Base-by-base conservation (phyloP, 2,888 invertebrate species). In the Xestia xanthographa region DNA sequence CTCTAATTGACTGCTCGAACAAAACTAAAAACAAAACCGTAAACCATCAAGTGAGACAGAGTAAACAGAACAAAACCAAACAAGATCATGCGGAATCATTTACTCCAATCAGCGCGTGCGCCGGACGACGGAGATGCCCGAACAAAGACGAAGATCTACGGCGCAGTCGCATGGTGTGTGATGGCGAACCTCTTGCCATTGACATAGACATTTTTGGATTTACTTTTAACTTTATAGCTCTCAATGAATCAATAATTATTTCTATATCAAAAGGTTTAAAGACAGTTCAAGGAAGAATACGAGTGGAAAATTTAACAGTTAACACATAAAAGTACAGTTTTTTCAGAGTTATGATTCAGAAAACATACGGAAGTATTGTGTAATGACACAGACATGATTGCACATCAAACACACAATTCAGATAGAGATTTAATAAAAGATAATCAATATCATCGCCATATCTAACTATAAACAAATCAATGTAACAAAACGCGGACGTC, bases 41-140 rank as follows among this genome's bases (percentile, higher is more conserved):
- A 88, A 87, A 90, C 91, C 91, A 91, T 92, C 92, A 93, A 92
- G 87, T 88, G 88, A 89, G 92, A 92, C 94, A 92, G 88, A 79
- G 92, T 93, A 94, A 95, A 94, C 92, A 93, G 94, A 94, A 90
- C 94, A 95, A 95, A 95, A 95, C 94, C 85, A 93, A 94, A 95
- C 95, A 92, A 93, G 94, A 94, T 94, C 95, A 95, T 93, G 94
- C 92, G 94, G 95, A 95, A 95, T 95, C 95, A 94, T 95, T 96
- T 95, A 95, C 95, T 94, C 92, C 94, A 94, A 95, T 94, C 94
- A 92, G 91, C 90, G 92, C 90, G 88, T 85, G 88, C 80, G 87
- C 85, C 87, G 88, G 89, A 81, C 89, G 84, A 83, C 91, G 91
- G 89, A 88, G 90, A 89, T 87, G 84, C 75, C 86, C 90, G 92